A percentile compares a stretch with the other conserved stretches of the same genome.
phyloP scores from a whole-genome alignment of 2,113 vertebrate species.

The Ia io region DNA sequence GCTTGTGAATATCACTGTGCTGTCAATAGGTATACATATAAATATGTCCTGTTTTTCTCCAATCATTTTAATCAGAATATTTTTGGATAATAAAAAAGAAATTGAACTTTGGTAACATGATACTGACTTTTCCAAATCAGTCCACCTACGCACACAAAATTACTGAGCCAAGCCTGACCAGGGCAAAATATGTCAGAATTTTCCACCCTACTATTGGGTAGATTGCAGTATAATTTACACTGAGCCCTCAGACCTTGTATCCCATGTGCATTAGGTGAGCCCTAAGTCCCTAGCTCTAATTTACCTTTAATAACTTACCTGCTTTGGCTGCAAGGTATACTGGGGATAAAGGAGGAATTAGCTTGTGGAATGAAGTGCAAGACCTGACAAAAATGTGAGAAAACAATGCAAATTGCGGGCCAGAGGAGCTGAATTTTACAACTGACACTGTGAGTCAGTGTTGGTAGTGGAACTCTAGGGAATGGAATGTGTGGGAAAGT shows the following conservation, averaged over 20 bases:
- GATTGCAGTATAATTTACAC: background rate
- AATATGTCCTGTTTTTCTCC: background rate
- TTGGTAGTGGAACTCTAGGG: background rate
- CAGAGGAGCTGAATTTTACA: background rate
- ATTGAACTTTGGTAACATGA: background rate
- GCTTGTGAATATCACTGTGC: background rate
- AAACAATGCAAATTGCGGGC: background rate
- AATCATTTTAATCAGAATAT: background rate
- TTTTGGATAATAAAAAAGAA: constrained; percentile 5
- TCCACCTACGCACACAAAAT: background rate
- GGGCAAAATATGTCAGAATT: background rate
- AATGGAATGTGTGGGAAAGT: background rate
- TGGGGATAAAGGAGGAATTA: background rate
- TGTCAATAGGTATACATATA: background rate
- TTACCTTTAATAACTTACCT: background rate
- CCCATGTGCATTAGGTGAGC: background rate
- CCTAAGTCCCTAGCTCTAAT: background rate
- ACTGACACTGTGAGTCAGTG: background rate
- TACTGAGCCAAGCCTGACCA: background rate
- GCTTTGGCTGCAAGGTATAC: background rate
- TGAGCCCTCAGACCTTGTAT: background rate
- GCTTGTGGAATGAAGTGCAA: background rate
- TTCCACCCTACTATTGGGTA: background rate
- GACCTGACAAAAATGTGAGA: background rate
- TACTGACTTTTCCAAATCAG: background rate